Conservation (phyloP, 2,888 invertebrate genomes). For the Clivina fossor region DNA sequence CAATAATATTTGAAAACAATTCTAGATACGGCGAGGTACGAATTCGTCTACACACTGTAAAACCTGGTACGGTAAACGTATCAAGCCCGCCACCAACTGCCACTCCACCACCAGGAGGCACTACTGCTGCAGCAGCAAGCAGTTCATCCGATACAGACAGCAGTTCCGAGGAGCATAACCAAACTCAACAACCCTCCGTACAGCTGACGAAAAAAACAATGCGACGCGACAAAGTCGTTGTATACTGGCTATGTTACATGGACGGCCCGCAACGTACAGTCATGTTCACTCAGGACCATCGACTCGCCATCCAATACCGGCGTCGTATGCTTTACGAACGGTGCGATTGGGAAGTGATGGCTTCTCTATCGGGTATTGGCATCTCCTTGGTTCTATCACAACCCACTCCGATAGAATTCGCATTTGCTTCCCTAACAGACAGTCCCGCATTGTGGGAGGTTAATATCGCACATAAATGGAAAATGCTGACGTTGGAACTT, state of each 20-base stretch:
- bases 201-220: slow-evolving; percentile 18
- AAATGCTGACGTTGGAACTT: slow-evolving; percentile 72
- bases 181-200: slow-evolving; percentile 1
- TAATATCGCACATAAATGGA: slow-evolving; percentile 78
- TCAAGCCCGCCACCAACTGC: slow-evolving; percentile 53
- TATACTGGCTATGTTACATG: slow-evolving; percentile 80
- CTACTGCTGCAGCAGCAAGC: slow-evolving; percentile 49
- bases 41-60: slow-evolving; percentile 71
- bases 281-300: slow-evolving; percentile 74
- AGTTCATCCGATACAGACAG: slow-evolving; percentile 61
- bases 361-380: slow-evolving; percentile 70
- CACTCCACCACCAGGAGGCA: slow-evolving; percentile 54
- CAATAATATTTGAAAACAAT: slow-evolving; percentile 21
- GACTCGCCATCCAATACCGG: slow-evolving; percentile 64
- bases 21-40: slow-evolving; percentile 68
- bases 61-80: slow-evolving; percentile 54
- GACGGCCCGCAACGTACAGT: slow-evolving; percentile 74
- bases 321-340: slow-evolving; percentile 66
- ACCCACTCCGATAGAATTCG: slow-evolving; percentile 61
- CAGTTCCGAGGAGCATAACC: slow-evolving; percentile 17
- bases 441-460: slow-evolving; percentile 80
- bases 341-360: slow-evolving; percentile 67
- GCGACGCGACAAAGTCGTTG: slow-evolving; percentile 52
- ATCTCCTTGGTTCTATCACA: slow-evolving; percentile 58
- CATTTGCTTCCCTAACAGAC: slow-evolving; percentile 67